Percentiles rank a stretch among this genome's conserved stretches.
These are phyloP conservation scores for Poeciliopsis turneri DNA, from an alignment of 2,797 vertebrate genomes.

Conservation along the genomic window DNA sequence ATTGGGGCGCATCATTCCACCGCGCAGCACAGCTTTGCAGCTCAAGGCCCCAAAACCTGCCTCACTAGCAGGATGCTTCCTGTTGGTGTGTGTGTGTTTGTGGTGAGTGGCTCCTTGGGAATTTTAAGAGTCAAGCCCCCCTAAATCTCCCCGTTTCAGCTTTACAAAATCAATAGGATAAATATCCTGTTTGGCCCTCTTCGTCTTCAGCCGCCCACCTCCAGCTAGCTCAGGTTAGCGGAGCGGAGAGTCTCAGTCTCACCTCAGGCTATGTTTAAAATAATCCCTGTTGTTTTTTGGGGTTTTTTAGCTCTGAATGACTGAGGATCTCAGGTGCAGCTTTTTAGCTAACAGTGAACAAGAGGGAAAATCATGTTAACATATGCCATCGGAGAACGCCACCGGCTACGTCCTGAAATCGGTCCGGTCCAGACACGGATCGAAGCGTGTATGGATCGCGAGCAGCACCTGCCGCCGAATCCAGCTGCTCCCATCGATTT, in stretches of 20 bases:
- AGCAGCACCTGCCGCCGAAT: conserved; percentile 62
- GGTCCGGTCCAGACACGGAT: conserved; percentile 78
- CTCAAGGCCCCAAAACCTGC: conserved; percentile 74
- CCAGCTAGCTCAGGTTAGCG: conserved; percentile 68
- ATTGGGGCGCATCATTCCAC: conserved; percentile 79
- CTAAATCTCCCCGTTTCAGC: conserved; percentile 84
- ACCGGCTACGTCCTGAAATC: conserved; percentile 77
- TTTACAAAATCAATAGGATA: conserved; percentile 84
- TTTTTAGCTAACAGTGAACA: conserved; percentile 65
- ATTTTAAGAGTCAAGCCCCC: conserved; percentile 84
- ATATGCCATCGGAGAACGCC: conserved; percentile 78
- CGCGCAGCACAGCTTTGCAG: conserved; percentile 75
- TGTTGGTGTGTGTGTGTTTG: conserved; percentile 38
- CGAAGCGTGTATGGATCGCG: conserved; percentile 79
- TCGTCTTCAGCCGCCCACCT: conserved; percentile 76
- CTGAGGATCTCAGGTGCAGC: conserved; percentile 77
- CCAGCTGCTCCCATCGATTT: conserved; percentile 85
- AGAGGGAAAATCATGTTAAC: conserved; percentile 78
- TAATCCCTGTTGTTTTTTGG: conserved; percentile 68
- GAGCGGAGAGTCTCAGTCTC: conserved; percentile 78
- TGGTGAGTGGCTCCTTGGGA: conserved; percentile 73
- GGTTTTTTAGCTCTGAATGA: conserved; percentile 71
- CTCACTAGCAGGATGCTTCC: conserved; percentile 49
- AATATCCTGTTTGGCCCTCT: conserved; percentile 79
- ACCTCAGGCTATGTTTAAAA: conserved; percentile 86